A percentile compares a stretch with the other conserved stretches of the same genome.
phyloP scores from a whole-genome alignment of 1,140 invertebrate species.

The Diabrotica undecimpunctata region DNA sequence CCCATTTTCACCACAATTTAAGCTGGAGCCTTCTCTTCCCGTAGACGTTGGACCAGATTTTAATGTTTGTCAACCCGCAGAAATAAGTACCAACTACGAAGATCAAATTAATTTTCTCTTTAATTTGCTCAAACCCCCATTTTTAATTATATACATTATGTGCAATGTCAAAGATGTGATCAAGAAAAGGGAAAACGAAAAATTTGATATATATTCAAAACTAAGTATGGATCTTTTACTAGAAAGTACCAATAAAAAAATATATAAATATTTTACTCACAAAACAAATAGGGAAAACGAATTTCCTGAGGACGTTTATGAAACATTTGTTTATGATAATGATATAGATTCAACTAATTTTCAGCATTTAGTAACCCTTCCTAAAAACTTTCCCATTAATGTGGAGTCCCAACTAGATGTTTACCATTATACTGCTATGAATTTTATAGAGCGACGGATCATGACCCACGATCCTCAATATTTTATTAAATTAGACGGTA shows the following conservation, averaged over 20 bases:
- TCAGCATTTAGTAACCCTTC: conserved; percentile 39
- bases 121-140: conserved; percentile 43
- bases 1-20: neutral
- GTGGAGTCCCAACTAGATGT: conserved; percentile 48
- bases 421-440: conserved; percentile 45
- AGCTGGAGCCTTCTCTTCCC: neutral
- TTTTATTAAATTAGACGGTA: conserved; percentile 56
- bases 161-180: conserved; percentile 53
- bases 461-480: conserved; percentile 51
- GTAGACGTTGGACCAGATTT: conserved; percentile 15
- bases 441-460: conserved; percentile 51
- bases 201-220: conserved; percentile 47
- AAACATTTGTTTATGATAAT: conserved; percentile 12
- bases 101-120: conserved; percentile 42
- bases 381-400: conserved; percentile 48
- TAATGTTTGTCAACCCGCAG: conserved; percentile 24
- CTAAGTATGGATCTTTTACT: conserved; percentile 33
- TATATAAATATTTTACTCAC: conserved; percentile 18
- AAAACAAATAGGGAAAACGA: conserved; percentile 15
- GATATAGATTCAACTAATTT: conserved; percentile 24
- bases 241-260: conserved; percentile 18
- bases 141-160: conserved; percentile 53
- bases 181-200: conserved; percentile 47
- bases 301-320: conserved; percentile 29
- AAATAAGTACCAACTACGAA: conserved; percentile 34